A percentile compares a stretch with the other conserved stretches of the same genome.
These are phyloP conservation scores for Porites evermanni DNA, from an alignment of 92 coral and sea anemone genomes.

Conservation along the genomic window DNA sequence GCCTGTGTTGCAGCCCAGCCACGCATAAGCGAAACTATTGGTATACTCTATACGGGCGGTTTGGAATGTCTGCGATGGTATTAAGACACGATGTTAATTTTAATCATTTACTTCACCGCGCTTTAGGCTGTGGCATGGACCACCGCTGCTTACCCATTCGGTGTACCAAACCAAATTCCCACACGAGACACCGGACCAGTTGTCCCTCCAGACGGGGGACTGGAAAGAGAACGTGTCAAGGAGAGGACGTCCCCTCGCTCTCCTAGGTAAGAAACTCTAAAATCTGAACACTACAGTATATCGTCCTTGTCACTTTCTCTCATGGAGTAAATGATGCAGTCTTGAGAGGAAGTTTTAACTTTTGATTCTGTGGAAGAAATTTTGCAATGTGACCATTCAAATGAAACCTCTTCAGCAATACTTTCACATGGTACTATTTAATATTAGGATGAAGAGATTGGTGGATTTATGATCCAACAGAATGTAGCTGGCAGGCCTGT, in stretches of 20 bases:
- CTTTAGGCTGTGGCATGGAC: slow-evolving; percentile 98
- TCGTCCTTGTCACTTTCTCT: too few species aligned
- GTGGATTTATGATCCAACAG: slow-evolving; percentile 97
- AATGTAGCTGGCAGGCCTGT: slow-evolving; percentile 98
- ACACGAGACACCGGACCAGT: slow-evolving; percentile 83
- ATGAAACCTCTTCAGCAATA: too few species aligned
- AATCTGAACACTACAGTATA: too few species aligned
- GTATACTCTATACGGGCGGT: too few species aligned
- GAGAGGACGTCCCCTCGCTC: slow-evolving; percentile 61
- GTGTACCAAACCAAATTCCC: slow-evolving; percentile 91
- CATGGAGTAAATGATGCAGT: too few species aligned
- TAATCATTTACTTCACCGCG: not conserved
- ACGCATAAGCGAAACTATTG: too few species aligned
- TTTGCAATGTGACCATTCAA: too few species aligned
- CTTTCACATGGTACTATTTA: too few species aligned
- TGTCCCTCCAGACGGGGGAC: slow-evolving; percentile 60
- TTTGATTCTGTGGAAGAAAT: too few species aligned
- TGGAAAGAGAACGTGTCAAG: slow-evolving; percentile 45
- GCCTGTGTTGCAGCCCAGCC: too few species aligned
- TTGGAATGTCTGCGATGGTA: too few species aligned
- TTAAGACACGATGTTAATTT: not conserved
- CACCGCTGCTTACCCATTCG: slow-evolving; percentile 96
- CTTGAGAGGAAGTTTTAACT: too few species aligned
- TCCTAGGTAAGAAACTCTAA: slow-evolving; percentile 56
- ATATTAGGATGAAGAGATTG: slow-evolving; percentile 92